These are phyloP conservation scores for Tiliqua scincoides DNA, from an alignment of 2,113 vertebrate genomes.

Conservation along the genomic window DNA sequence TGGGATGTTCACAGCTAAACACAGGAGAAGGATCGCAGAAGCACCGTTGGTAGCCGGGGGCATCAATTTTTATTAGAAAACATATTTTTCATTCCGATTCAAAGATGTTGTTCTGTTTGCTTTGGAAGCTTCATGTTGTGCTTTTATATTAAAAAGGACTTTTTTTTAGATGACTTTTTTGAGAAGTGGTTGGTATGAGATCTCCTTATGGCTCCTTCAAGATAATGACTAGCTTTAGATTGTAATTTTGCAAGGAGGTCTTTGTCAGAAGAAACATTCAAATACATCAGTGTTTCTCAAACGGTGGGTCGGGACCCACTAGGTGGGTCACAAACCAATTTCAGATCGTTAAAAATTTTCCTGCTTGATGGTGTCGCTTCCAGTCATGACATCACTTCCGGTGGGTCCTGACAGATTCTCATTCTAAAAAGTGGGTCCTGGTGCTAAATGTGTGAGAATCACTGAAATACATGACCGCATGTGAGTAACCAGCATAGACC, in stretches of 20 bases:
- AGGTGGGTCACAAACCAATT: no score
- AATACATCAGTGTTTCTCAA: no score
- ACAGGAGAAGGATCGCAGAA: conserved; percentile 54
- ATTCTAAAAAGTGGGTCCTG: no score
- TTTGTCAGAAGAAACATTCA: not conserved
- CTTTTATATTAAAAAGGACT: conserved; percentile 10
- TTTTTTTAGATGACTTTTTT: conserved; percentile 41
- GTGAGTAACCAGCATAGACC: not conserved
- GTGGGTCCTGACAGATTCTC: no score
- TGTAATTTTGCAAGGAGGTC: not conserved
- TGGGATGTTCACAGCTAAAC: conserved; percentile 38
- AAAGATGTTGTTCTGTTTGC: conserved; percentile 36
- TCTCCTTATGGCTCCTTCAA: not conserved
- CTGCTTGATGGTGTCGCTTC: no score
- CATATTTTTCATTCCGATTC: conserved; percentile 7
- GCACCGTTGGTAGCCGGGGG: conserved; percentile 55
- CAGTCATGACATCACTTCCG: no score
- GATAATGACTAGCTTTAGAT: not conserved
- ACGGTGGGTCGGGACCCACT: no score
- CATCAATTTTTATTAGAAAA: conserved; percentile 68
- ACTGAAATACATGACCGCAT: not conserved
- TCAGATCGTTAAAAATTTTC: no score
- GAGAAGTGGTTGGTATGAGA: conserved; percentile 32
- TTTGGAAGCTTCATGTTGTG: conserved; percentile 46
- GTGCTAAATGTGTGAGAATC: no score